phyloP scores from a whole-genome alignment of 2,888 invertebrate species.

The Ctenicera cuprea region DNA sequence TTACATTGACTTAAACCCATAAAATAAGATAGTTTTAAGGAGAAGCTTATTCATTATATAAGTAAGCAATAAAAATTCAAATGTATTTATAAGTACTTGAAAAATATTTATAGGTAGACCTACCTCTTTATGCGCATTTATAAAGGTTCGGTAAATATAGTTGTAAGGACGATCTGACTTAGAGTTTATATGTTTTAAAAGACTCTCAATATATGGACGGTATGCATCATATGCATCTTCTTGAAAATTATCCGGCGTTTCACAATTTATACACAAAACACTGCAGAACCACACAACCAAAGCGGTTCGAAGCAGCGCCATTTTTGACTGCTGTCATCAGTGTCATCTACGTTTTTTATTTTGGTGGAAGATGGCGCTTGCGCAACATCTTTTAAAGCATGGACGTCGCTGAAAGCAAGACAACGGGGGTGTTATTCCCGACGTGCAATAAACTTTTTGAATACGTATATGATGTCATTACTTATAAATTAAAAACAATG shows the following conservation, averaged over 20 bases:
- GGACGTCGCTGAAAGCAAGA: neutral
- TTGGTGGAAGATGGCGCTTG: constrained; percentile 25
- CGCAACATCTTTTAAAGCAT: constrained; percentile 13
- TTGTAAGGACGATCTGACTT: constrained; percentile 72
- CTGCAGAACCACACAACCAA: constrained; percentile 56
- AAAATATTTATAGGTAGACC: constrained; percentile 57
- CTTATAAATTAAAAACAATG: no score
- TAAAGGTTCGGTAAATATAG: constrained; percentile 72
- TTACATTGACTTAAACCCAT: neutral
- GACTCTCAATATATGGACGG: constrained; percentile 65
- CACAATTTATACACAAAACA: constrained; percentile 56
- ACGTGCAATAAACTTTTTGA: no score
- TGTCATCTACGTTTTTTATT: constrained; percentile 10
- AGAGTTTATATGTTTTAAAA: constrained; percentile 74
- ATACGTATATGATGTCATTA: no score
- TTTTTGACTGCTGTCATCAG: constrained; percentile 43
- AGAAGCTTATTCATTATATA: neutral
- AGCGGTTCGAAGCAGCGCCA: constrained; percentile 57
- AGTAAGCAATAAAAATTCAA: neutral
- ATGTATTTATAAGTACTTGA: neutral
- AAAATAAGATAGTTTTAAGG: neutral
- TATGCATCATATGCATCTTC: constrained; percentile 54
- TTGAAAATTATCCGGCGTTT: constrained; percentile 40
- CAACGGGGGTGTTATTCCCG: no score
- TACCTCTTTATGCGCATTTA: constrained; percentile 73